phyloP scores from a whole-genome alignment of 2,113 vertebrate genomes.

The Tenrec ecaudatus region DNA sequence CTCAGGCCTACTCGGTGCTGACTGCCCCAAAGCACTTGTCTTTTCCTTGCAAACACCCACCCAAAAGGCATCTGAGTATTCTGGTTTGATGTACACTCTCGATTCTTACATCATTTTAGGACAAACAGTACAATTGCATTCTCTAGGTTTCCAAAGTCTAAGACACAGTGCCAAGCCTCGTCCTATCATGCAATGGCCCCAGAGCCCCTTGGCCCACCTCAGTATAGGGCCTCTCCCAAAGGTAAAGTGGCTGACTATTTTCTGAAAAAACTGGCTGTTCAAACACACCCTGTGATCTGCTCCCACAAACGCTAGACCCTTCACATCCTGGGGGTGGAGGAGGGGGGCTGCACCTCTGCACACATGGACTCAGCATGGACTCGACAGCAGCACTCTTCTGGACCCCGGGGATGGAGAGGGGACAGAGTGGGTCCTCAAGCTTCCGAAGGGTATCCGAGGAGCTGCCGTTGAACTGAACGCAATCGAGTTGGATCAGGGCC shows the following conservation, averaged over 20 bases:
- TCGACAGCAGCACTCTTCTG: not conserved
- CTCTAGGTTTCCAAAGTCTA: not conserved
- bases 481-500: not conserved
- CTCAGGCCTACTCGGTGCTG: not conserved
- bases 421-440: not conserved
- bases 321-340: not conserved
- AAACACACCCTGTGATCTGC: not conserved
- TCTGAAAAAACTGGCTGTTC: not conserved
- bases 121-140: not conserved
- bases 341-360: not conserved
- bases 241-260: no score
- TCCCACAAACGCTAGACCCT: not conserved
- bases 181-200: not conserved
- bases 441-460: not conserved
- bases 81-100: not conserved
- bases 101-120: not conserved
- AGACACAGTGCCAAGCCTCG: not conserved
- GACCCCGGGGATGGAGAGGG: not conserved
- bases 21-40: no score
- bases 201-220: not conserved
- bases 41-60: not conserved
- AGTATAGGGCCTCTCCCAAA: not conserved
- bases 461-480: not conserved
- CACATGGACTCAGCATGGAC: not conserved
- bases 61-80: slow-evolving; percentile 7